Percentiles rank a stretch among this genome's conserved stretches.
Conservation (phyloP, 1,140 invertebrate species). For the Mya arenaria region DNA sequence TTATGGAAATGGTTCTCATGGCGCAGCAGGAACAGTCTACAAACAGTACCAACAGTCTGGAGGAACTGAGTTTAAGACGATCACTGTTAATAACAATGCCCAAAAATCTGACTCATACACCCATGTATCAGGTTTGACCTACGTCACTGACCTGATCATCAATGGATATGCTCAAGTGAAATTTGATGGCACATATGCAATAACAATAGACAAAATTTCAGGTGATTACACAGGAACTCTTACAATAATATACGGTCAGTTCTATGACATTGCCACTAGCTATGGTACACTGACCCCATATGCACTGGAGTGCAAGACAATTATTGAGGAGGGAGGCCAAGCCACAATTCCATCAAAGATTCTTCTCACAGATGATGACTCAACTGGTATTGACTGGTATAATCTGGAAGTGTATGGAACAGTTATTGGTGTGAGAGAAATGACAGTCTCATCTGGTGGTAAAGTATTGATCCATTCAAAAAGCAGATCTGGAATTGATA, state of each 20-base stretch:
- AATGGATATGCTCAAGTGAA: conserved; percentile 54
- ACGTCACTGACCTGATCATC: conserved; percentile 55
- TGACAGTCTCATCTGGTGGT: conserved; percentile 66
- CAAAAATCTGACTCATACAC: conserved; percentile 36
- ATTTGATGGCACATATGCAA: conserved; percentile 36
- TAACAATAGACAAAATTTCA: conserved; percentile 54
- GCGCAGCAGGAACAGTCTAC: conserved; percentile 71
- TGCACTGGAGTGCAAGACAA: conserved; percentile 66
- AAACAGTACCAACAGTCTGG: conserved; percentile 61
- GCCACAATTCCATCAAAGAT: conserved; percentile 67
- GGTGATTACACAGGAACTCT: conserved; percentile 69
- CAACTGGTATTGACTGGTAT: conserved; percentile 43
- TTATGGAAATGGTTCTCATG: conserved; percentile 39
- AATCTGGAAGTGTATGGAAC: conserved; percentile 66
- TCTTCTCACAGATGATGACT: conserved; percentile 61
- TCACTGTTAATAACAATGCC: conserved; percentile 62
- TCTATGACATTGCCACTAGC: conserved; percentile 62
- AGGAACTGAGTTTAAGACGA: conserved; percentile 45
- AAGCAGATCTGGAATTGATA: conserved; percentile 61
- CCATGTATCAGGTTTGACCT: conserved; percentile 43
- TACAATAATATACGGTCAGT: conserved; percentile 55
- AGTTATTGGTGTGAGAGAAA: conserved; percentile 62
- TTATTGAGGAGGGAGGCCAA: conserved; percentile 54
- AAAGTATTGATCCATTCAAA: conserved; percentile 58
- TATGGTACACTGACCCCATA: conserved; percentile 69